These are phyloP conservation scores for Leptinotarsa juncta DNA, from an alignment of 2,888 invertebrate species.

Conservation along the genomic window DNA sequence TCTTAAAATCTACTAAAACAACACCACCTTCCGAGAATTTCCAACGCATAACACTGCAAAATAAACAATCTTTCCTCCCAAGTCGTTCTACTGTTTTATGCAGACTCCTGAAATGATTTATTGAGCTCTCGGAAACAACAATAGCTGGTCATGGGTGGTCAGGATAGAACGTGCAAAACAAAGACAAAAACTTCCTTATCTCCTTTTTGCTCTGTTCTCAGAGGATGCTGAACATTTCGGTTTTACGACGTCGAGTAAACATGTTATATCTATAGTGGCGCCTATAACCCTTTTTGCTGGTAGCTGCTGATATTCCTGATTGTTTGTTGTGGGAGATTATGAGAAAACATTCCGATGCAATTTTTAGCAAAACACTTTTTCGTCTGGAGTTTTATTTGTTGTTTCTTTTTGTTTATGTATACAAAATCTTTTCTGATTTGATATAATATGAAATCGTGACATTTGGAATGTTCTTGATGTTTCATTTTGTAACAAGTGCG, in stretches of 20 bases:
- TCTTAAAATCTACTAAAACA: conserved; percentile 17
- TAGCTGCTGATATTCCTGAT: conserved; percentile 27
- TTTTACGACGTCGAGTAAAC: conserved; percentile 32
- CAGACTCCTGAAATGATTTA: conserved; percentile 44
- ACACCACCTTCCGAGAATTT: conserved; percentile 11
- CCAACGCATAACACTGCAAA: background rate
- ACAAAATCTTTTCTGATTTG: background rate
- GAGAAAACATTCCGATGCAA: conserved; percentile 36
- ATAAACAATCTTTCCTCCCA: conserved; percentile 18
- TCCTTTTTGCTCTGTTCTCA: conserved; percentile 29
- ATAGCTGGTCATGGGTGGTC: conserved; percentile 45
- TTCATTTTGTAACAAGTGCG: too few relatives aligned
- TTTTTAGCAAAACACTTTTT: conserved; percentile 9
- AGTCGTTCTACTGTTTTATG: conserved; percentile 41
- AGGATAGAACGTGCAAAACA: conserved; percentile 36
- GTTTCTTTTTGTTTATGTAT: background rate
- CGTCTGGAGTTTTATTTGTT: background rate
- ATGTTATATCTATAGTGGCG: conserved; percentile 21
- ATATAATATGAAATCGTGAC: too few relatives aligned
- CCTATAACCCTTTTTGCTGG: conserved; percentile 21
- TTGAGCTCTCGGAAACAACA: conserved; percentile 42
- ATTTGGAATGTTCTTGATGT: too few relatives aligned
- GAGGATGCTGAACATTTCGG: conserved; percentile 29
- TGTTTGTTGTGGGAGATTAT: conserved; percentile 33
- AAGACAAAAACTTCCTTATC: conserved; percentile 35